Conservation (phyloP, 2,113 vertebrate genomes). For the Cnemophilus loriae region DNA sequence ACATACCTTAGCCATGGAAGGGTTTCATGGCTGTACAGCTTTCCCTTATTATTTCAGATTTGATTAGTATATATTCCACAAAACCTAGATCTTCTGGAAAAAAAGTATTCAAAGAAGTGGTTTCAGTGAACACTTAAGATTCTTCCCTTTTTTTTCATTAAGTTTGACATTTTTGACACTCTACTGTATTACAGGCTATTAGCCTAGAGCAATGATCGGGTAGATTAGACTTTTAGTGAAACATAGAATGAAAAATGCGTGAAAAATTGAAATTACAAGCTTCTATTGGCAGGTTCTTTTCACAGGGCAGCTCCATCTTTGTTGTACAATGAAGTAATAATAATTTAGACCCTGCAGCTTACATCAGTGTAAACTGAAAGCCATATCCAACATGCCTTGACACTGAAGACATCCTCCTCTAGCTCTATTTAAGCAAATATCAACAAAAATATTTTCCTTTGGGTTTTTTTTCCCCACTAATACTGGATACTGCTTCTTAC, state of each 20-base stretch:
- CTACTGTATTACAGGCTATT: not conserved
- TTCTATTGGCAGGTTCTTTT: not conserved
- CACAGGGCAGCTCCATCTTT: not conserved
- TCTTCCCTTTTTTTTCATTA: not conserved
- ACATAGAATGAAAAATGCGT: not conserved
- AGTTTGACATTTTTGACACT: conserved; percentile 5
- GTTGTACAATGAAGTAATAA: not conserved
- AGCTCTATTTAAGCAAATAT: not conserved
- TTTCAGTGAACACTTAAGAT: not conserved
- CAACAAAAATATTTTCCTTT: not conserved
- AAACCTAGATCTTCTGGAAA: not conserved
- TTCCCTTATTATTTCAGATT: not conserved
- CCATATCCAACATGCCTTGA: not conserved
- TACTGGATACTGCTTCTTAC: not conserved
- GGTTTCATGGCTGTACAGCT: not conserved
- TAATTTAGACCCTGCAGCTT: not conserved
- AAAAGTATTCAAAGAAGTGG: not conserved
- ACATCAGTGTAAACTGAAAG: not conserved
- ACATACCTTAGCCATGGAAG: not conserved
- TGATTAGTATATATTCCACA: not conserved
- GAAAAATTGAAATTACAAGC: conserved; percentile 11
- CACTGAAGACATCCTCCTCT: not conserved
- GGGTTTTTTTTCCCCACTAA: accelerated
- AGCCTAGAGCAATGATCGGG: not conserved
- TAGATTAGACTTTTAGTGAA: conserved; percentile 21